A percentile compares a stretch with the other conserved stretches of the same genome.
Conservation (phyloP, 2,888 invertebrate species). For the Chorisops tibialis region DNA sequence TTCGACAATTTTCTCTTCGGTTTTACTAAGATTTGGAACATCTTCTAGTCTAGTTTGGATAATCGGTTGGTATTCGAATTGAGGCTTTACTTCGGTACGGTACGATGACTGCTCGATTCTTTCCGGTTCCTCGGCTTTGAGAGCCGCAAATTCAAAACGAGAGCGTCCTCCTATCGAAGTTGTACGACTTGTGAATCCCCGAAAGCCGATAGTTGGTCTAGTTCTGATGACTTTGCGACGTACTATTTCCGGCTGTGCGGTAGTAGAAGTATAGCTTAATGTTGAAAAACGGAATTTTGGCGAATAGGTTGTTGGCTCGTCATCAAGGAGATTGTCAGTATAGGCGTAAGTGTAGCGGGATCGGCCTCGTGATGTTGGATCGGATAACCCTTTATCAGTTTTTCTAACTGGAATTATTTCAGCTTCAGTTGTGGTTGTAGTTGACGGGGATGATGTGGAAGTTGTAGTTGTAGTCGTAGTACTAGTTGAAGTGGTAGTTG, state of each 20-base stretch:
- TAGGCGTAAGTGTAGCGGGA: constrained; percentile 48
- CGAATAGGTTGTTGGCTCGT: constrained; percentile 48
- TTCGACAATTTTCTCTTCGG: constrained; percentile 37
- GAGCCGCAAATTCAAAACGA: constrained; percentile 29
- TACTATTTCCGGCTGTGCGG: background rate
- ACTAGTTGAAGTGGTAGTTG: constrained; percentile 19
- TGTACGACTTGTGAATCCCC: constrained; percentile 4
- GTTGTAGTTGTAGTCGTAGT: constrained; percentile 34
- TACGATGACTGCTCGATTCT: background rate
- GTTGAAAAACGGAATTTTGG: constrained; percentile 43
- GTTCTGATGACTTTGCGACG: background rate
- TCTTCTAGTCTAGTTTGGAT: background rate
- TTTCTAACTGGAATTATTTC: constrained; percentile 31
- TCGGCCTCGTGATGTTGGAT: constrained; percentile 41
- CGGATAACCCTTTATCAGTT: background rate
- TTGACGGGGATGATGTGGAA: constrained; percentile 28
- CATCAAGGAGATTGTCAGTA: constrained; percentile 41
- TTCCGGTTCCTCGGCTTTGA: constrained; percentile 24
- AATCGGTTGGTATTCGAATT: background rate
- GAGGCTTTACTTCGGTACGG: background rate
- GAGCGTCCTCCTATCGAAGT: constrained; percentile 9
- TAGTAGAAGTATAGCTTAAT: constrained; percentile 28
- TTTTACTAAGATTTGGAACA: constrained; percentile 7
- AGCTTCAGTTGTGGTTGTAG: constrained; percentile 33
- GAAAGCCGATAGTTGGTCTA: background rate